Evolutionary conservation across 2,113 vertebrate genomes (phyloP), one percentile per base, ranked within the genome.

Genomic region (Dryoscopus gambensis): DNA sequence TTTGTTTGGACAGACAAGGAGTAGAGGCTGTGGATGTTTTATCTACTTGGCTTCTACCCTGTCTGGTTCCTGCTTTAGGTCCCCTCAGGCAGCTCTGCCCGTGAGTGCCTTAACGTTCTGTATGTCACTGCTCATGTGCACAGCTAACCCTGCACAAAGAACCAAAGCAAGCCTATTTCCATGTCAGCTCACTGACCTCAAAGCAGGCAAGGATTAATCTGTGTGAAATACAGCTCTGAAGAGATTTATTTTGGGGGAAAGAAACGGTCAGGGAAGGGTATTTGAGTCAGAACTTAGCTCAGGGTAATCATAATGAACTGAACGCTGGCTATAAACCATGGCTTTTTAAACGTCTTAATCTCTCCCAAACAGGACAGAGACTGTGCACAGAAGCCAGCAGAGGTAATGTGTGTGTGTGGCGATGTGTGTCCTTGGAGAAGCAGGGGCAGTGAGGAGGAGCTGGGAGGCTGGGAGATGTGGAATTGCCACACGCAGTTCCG

Each of bases 331-430:
- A 6, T 75, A 85, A 93, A 84, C 50, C 53, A 35, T 75, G 63
- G 28, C 56, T 89, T 40, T 64, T 82, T 1, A 75, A 87, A 53
- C n/a, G 2, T 56, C 33, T 55, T 81, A 31, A 84, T 95, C 85
- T 82, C 93, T 94, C 94, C 79, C 75, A 52, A 95, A 97, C 93
- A 98, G 97, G 98, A 97, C 90, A 98, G 97, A 92, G 97, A 97
- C 22, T 57, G 89, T 65, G 28, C 75, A n/a, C 97, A 97, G 91
- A 98, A 97, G 94, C 82, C 97, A 74, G 39, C 96, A 89, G 98
- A 98, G 98, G 98, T 98, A 98, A 96, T 31, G 63, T 64, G 75
- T 7, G 21, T 57, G 87, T 11, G 21, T 44, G 30, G 55, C 25
- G 6, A 0, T 39, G 46, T 9, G 1, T 74, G 37, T 71, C 10